These are phyloP conservation scores for Brachionus rubens DNA, from an alignment of 1,140 invertebrate genomes.

Conservation along the genomic window DNA sequence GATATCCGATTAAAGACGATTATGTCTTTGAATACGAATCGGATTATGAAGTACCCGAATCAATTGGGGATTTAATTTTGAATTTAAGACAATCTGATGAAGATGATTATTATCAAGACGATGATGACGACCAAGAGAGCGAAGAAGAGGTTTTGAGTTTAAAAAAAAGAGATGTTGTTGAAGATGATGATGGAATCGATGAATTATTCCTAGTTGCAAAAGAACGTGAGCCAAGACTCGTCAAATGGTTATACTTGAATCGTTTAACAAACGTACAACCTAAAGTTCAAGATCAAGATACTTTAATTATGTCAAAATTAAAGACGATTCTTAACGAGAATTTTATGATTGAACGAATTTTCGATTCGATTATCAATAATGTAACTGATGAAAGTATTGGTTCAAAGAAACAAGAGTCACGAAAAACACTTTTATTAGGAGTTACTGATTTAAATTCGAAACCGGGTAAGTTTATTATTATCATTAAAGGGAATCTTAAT, in stretches of 20 bases:
- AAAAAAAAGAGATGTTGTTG: background rate
- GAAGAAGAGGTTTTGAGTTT: background rate
- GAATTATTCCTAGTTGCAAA: background rate
- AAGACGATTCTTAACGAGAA: constrained; percentile 22
- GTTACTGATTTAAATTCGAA: no score
- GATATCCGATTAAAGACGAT: no score
- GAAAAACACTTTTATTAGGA: no score
- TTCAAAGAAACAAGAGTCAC: background rate
- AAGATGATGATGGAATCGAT: background rate
- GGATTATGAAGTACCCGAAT: no score
- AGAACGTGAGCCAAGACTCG: background rate
- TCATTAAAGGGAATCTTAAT: no score
- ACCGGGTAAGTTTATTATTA: no score
- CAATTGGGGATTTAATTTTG: no score
- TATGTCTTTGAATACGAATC: no score
- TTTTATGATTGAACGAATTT: constrained; percentile 5
- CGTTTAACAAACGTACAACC: background rate
- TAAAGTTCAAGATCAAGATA: background rate
- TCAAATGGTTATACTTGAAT: background rate
- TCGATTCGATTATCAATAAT: background rate
- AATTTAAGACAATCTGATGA: no score
- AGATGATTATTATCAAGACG: no score
- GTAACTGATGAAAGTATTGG: background rate
- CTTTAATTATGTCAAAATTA: background rate
- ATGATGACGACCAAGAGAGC: no score